Base-by-base conservation (phyloP, 2,113 vertebrate species). In the Chamaetylas fuelleborni region DNA sequence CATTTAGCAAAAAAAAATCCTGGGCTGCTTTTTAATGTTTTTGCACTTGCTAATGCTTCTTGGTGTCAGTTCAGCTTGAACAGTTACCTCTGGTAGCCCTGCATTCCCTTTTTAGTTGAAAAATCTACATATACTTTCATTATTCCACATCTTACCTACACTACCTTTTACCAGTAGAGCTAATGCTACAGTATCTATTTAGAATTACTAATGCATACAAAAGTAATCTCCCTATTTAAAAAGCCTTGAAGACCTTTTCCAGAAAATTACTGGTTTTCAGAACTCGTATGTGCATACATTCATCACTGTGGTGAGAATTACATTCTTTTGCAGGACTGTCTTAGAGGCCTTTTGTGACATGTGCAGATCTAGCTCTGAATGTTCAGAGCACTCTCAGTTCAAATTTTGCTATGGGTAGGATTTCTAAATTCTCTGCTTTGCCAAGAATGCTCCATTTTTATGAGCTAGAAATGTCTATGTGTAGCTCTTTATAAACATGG, bases 351-450 rank as follows among this genome's bases (percentile, higher is more conserved):
- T 93, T 86, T 69, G 62, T 0, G 0, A 50, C 45, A 53, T 4
- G 31, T 40, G 58, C 34, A 58, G 64, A 66, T 95, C 74, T 54
- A 92, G 67, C 38, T 93, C 50, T 77, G 50, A 77, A 84, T 73
- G 17, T 87, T 65, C 70, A 77, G 62, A 77, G 20, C 31, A 64
- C 42, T 91, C 50, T 9, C 19, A 85, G 42, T 82, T 78, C 17
- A 72, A 24, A 43, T 72, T 87, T 85, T 86, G 58, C 66, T 66
- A 28, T 71, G 38, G 50, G 67, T 60, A 87, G 33, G 50, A 69
- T 88, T 93, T 96, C 74, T 84, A 88, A 65, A 82, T 80, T 42
- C 33, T 83, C 42, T 83, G 54, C 43, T 79, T 57, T 92, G 78
- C 36, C 57, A 72, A 73, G 80, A 85, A 38, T 14, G 29, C 31